Evolutionary conservation across 2,113 vertebrate genomes (phyloP).

Genomic region (Fukomys damarensis): DNA sequence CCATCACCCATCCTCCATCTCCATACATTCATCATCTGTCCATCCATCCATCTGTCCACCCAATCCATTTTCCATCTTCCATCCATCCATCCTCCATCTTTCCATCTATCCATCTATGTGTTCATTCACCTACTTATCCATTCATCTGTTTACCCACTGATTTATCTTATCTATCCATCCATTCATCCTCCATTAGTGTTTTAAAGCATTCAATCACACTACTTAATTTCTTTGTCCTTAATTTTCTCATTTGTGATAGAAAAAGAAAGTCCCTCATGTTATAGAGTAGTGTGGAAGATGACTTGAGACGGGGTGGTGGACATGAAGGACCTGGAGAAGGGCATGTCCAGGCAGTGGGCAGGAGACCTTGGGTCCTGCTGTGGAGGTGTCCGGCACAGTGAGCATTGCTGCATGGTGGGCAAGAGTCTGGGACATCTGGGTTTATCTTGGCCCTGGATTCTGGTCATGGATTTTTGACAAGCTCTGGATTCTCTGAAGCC

Average conservation of each 20-base stretch:
- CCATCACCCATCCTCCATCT: not conserved
- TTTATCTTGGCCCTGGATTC: not conserved
- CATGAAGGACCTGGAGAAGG: accelerated
- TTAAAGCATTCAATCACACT: not conserved
- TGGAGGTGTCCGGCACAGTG: accelerated
- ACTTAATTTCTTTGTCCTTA: not conserved
- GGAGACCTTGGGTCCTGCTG: no score
- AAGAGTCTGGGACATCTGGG: not conserved
- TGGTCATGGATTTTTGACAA: not conserved
- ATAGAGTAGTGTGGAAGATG: accelerated
- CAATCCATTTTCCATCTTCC: no score
- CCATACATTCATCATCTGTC: not conserved
- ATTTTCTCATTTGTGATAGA: not conserved
- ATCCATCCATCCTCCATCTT: no score
- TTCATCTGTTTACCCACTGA: no score
- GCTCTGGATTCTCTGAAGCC: not conserved
- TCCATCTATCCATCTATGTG: no score
- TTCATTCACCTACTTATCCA: no score
- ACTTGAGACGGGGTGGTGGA: accelerated
- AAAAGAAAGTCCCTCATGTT: not conserved
- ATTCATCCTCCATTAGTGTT: not conserved
- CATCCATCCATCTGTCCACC: not conserved
- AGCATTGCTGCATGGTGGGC: accelerated
- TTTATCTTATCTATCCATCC: not conserved
- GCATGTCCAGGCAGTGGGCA: accelerated